A percentile compares a stretch with the other conserved stretches of the same genome.
Evolutionary conservation across 2,888 invertebrate species (phyloP).

Genomic region (Pterobdella sp.): DNA sequence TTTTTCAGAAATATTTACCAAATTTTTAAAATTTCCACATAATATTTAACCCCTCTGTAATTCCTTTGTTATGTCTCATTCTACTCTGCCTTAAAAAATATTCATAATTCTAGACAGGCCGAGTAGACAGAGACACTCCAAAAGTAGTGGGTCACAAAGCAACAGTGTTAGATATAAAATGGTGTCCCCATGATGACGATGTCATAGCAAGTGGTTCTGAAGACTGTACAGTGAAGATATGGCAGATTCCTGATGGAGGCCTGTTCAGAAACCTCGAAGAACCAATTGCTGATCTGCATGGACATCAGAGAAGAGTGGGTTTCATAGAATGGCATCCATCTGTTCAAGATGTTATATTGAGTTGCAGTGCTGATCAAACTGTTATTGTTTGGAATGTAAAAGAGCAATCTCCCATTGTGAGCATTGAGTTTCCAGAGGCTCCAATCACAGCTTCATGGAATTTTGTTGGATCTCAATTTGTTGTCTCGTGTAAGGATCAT

Average conservation of each 20-base stretch:
- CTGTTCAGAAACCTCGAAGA: constrained; percentile 57
- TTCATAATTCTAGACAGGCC: constrained; percentile 55
- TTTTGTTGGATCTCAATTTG: constrained; percentile 77
- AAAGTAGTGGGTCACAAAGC: constrained; percentile 88
- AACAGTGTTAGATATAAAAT: constrained; percentile 82
- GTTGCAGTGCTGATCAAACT: constrained; percentile 64
- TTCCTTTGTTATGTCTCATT: not conserved
- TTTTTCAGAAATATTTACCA: not conserved
- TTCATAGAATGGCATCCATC: constrained; percentile 88
- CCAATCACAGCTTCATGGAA: constrained; percentile 83
- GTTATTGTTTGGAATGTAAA: constrained; percentile 87
- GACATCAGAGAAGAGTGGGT: constrained; percentile 81
- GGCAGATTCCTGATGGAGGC: constrained; percentile 87
- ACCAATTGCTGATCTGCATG: constrained; percentile 75
- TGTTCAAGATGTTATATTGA: constrained; percentile 80
- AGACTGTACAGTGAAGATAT: constrained; percentile 75
- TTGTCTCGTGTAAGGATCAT: constrained; percentile 87
- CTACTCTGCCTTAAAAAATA: not conserved
- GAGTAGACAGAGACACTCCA: constrained; percentile 68
- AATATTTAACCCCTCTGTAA: not conserved
- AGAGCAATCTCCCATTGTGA: constrained; percentile 72
- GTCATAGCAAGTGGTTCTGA: constrained; percentile 89
- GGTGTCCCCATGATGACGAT: constrained; percentile 95
- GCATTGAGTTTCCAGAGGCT: constrained; percentile 79
- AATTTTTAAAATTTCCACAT: not conserved